Evolutionary conservation across 2,113 vertebrate genomes (phyloP).

Genomic region (Sialia sialis): DNA sequence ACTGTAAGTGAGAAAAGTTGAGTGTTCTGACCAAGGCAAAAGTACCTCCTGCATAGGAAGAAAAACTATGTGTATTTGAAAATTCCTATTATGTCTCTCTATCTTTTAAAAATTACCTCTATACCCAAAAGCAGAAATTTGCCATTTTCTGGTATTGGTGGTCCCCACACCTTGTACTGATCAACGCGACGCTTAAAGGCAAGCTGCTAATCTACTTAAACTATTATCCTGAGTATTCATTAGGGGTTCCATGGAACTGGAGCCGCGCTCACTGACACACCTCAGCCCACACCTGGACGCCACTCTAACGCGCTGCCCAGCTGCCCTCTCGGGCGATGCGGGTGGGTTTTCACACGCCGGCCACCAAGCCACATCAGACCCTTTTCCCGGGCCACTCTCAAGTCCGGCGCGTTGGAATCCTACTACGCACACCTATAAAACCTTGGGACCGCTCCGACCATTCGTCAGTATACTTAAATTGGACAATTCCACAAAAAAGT

Average conservation of each 20-base stretch:
- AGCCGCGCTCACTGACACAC: neutral
- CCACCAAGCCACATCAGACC: neutral
- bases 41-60: neutral
- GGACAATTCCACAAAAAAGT: neutral
- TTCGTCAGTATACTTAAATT: fast-evolving
- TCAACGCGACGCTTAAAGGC: fast-evolving
- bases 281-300: neutral
- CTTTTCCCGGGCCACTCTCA: neutral
- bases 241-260: neutral
- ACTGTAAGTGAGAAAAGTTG: neutral
- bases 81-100: neutral
- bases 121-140: neutral
- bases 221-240: neutral
- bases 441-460: neutral
- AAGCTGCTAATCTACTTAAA: neutral
- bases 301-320: fast-evolving
- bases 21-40: neutral
- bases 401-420: fast-evolving
- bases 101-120: neutral
- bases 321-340: fast-evolving
- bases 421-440: neutral
- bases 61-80: neutral
- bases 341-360: neutral
- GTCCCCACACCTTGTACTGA: fast-evolving
- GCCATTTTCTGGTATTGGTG: neutral